Evolutionary conservation across 2,888 invertebrate genomes (phyloP).

Genomic region (Synergus gifuensis): DNA sequence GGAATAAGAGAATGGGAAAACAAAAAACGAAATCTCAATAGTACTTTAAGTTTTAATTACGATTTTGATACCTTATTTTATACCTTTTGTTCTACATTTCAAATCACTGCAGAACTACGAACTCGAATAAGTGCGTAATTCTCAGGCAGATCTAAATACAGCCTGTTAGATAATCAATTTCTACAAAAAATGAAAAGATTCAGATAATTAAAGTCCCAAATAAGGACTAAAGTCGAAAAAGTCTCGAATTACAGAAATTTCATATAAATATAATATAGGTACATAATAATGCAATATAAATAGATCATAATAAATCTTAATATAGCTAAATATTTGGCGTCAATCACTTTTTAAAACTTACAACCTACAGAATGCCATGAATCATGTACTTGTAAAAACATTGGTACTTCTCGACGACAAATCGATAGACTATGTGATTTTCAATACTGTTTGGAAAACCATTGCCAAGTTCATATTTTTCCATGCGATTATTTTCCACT

Average conservation of each 20-base stretch:
- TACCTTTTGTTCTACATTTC: slow-evolving; percentile 28
- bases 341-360: slow-evolving; percentile 68
- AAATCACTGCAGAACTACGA: slow-evolving; percentile 33
- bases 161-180: background rate
- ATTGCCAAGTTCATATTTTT: slow-evolving; percentile 24
- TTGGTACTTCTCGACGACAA: slow-evolving; percentile 49
- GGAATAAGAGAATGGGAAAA: too few relatives aligned
- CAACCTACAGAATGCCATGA: slow-evolving; percentile 56
- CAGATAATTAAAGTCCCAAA: slow-evolving; percentile 42
- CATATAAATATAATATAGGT: slow-evolving; percentile 47
- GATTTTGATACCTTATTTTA: slow-evolving; percentile 30
- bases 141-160: background rate
- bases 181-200: slow-evolving; percentile 29
- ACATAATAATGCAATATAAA: slow-evolving; percentile 62
- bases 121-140: slow-evolving; percentile 28
- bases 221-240: slow-evolving; percentile 42
- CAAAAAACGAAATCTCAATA: background rate
- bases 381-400: slow-evolving; percentile 46
- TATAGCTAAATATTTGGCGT: slow-evolving; percentile 70
- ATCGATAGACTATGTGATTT: slow-evolving; percentile 28
- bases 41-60: slow-evolving; percentile 39
- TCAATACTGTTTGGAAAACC: slow-evolving; percentile 38
- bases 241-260: slow-evolving; percentile 37
- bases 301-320: slow-evolving; percentile 53
- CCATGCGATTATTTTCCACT: slow-evolving; percentile 20